A percentile compares a stretch with the other conserved stretches of the same genome.
Evolutionary conservation across 2,888 invertebrate genomes (phyloP).

Genomic region (Watsonalla binaria): DNA sequence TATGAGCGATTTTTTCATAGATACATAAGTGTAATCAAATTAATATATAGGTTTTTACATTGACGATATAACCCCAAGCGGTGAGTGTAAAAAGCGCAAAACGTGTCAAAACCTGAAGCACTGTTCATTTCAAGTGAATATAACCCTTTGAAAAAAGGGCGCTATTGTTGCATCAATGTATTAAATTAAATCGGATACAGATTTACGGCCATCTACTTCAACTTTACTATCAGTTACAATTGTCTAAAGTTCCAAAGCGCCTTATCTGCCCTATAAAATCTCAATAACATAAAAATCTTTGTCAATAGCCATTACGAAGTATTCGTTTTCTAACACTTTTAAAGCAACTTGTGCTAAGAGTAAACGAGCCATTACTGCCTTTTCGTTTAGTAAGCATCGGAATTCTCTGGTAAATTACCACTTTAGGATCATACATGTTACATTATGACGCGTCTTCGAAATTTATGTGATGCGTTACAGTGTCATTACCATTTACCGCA

Average conservation of each 20-base stretch:
- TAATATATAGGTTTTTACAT: no score
- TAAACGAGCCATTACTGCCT: constrained; percentile 38
- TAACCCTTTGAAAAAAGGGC: neutral
- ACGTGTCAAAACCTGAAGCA: no score
- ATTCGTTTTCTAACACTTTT: constrained; percentile 42
- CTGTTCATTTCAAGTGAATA: no score
- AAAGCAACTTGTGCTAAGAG: constrained; percentile 36
- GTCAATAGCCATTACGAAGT: constrained; percentile 38
- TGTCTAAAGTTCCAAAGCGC: constrained; percentile 12
- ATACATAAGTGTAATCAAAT: no score
- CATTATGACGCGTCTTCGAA: constrained; percentile 49
- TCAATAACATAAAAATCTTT: constrained; percentile 41
- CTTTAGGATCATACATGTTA: constrained; percentile 51
- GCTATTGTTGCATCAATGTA: constrained; percentile 14
- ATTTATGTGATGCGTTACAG: constrained; percentile 46
- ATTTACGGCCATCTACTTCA: constrained; percentile 22
- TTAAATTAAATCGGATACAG: constrained; percentile 19
- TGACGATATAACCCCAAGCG: no score
- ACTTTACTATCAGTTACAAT: constrained; percentile 22
- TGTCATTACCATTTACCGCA: constrained; percentile 41
- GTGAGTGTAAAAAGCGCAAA: no score
- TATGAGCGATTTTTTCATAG: no score
- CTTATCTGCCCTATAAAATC: constrained; percentile 32
- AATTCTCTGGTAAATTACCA: constrained; percentile 49
- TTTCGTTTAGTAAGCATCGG: constrained; percentile 19